These are phyloP conservation scores for Grapholita molesta DNA, from an alignment of 1,140 invertebrate genomes.

Conservation along the genomic window DNA sequence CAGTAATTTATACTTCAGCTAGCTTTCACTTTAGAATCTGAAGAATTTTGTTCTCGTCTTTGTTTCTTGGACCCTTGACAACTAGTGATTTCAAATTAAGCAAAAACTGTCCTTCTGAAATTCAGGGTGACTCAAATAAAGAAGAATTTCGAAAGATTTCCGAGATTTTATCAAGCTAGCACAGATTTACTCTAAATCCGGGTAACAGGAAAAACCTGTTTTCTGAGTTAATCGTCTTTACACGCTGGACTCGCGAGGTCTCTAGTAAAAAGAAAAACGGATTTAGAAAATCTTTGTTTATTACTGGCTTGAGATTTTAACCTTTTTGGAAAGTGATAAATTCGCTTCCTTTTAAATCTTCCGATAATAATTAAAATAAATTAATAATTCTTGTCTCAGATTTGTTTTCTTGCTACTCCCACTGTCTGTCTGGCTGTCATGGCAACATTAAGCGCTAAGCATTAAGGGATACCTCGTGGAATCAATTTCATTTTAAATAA, in stretches of 20 bases:
- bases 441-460: background rate
- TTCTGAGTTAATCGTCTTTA: conserved; percentile 15
- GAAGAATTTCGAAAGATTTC: background rate
- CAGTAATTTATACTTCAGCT: too few relatives aligned
- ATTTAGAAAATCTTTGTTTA: background rate
- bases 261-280: background rate
- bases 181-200: conserved; percentile 8
- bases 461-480: background rate
- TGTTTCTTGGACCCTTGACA: too few relatives aligned
- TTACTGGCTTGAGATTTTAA: background rate
- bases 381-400: background rate
- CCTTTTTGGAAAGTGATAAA: background rate
- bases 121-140: background rate
- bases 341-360: background rate
- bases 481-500: background rate
- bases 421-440: background rate
- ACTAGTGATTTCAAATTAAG: too few relatives aligned
- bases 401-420: background rate
- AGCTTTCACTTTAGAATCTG: too few relatives aligned
- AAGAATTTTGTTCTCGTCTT: too few relatives aligned
- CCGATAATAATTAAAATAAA: background rate
- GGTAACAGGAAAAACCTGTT: conserved; percentile 10
- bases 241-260: background rate
- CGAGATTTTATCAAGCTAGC: conserved; percentile 2
- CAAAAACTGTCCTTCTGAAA: background rate